Evolutionary conservation across 2,113 vertebrate genomes (phyloP).

Genomic region (Pungitius pungitius): DNA sequence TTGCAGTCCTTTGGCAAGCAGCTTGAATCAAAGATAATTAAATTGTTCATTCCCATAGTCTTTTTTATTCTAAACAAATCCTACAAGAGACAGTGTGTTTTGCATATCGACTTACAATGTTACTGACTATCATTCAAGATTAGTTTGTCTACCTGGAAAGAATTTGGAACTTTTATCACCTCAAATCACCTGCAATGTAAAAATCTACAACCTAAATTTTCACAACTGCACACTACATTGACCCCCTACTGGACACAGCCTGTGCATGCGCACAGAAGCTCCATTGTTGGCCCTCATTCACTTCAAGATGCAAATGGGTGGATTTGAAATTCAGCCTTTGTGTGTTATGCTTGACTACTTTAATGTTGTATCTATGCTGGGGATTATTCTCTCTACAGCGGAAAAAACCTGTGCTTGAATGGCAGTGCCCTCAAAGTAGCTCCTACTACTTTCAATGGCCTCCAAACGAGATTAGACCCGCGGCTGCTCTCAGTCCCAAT

Average conservation of each 20-base stretch:
- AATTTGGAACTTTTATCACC: conserved; percentile 38
- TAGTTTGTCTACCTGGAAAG: conserved; percentile 12
- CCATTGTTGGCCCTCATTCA: conserved; percentile 74
- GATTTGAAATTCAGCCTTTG: conserved; percentile 80
- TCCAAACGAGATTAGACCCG: conserved; percentile 83
- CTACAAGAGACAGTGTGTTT: conserved; percentile 2
- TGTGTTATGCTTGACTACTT: conserved; percentile 83
- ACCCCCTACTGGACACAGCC: conserved; percentile 54
- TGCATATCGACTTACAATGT: conserved; percentile 17
- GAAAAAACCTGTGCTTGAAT: conserved; percentile 80
- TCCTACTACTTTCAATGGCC: conserved; percentile 79
- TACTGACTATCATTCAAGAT: conserved; percentile 19
- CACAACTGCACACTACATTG: conserved; percentile 33
- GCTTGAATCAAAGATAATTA: conserved; percentile 47
- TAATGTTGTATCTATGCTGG: conserved; percentile 81
- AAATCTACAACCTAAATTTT: conserved; percentile 17
- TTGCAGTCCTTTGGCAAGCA: conserved; percentile 45
- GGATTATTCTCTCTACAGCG: conserved; percentile 82
- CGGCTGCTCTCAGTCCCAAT: conserved; percentile 77
- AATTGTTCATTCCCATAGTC: conserved; percentile 22
- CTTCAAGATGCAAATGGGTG: conserved; percentile 79
- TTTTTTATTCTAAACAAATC: conserved; percentile 9
- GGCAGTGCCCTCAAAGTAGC: conserved; percentile 79
- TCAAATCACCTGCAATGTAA: conserved; percentile 32
- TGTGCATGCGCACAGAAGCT: too few relatives aligned